phyloP scores from a whole-genome alignment of 2,113 vertebrate genomes.

The Rhinolophus sinicus region DNA sequence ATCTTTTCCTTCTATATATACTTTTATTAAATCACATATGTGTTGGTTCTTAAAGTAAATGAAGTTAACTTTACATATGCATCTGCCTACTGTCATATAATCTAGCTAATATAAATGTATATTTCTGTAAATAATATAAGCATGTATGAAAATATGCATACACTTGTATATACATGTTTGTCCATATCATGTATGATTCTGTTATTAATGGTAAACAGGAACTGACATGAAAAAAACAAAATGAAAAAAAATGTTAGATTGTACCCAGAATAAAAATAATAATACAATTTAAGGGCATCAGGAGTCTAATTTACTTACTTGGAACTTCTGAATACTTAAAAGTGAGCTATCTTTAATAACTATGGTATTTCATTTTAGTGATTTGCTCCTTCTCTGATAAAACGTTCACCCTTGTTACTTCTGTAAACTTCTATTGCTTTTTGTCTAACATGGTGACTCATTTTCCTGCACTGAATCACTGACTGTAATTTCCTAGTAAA shows the following conservation, averaged over 20 bases:
- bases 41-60: background rate
- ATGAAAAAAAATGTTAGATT: background rate
- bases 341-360: constrained; percentile 6
- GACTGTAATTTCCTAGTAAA: constrained; percentile 15
- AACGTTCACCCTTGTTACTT: background rate
- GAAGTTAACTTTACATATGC: background rate
- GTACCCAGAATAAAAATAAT: constrained; percentile 14
- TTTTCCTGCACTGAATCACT: background rate
- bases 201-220: background rate
- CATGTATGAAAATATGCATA: background rate
- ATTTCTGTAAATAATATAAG: background rate
- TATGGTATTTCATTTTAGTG: constrained; percentile 13
- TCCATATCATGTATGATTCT: background rate
- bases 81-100: background rate
- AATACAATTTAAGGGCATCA: background rate
- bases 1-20: background rate
- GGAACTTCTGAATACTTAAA: background rate
- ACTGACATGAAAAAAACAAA: background rate
- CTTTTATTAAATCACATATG: background rate
- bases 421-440: background rate
- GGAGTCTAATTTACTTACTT: background rate
- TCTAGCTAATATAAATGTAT: background rate
- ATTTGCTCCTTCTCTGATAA: background rate
- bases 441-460: background rate
- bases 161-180: background rate